Evolutionary conservation across 1,140 invertebrate genomes (phyloP), one percentile per base, ranked within the genome.

Genomic region (Brachionus calyciflorus): DNA sequence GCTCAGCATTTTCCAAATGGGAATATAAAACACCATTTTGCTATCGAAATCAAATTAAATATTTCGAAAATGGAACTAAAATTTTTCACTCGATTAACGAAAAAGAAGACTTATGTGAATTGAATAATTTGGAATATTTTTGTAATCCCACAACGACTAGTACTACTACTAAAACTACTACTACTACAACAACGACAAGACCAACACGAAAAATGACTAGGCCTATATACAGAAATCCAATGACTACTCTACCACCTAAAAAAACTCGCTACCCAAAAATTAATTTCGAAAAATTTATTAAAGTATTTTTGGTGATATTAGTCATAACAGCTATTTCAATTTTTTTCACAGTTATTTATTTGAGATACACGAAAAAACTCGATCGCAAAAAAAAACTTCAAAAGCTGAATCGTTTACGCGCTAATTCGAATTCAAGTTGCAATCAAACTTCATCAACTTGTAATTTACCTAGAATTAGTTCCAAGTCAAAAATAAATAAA

Each of bases 391-490:
- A 65, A 44, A 65, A 44, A 24, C 19, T 65, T 7, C 30, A 60
- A 65, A 65, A 65, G 44, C 24, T 65, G 24, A 21, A 19, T 21
- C 28, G 19, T 17, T 44, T 19, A 46, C 21, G 60, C 41, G 24
- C 60, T 44, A 65, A 28, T 24, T 44, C 37, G 0, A 65, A 65
- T n/a, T 44, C 60, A 24, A 65, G 60, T 65, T 65, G 37, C 12
- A 65, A 44, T 44, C 37, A 19, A 12, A 44, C 60, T 14, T 44
- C 41, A 24, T 65, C 40, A 4, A 44, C 24, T 10, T 44, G 44
- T 17, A 65, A 65, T 65, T 65, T 65, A 24, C 60, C 60, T 12
- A 37, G 60, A 46, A 65, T 65, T 19, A 65, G 30, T 65, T 65
- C 60, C 5, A 65, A 65, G 30, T 24, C 41, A 24, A 65, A 65